Evolutionary conservation across 2,113 vertebrate species (phyloP).

Genomic region (Silurus meridionalis): DNA sequence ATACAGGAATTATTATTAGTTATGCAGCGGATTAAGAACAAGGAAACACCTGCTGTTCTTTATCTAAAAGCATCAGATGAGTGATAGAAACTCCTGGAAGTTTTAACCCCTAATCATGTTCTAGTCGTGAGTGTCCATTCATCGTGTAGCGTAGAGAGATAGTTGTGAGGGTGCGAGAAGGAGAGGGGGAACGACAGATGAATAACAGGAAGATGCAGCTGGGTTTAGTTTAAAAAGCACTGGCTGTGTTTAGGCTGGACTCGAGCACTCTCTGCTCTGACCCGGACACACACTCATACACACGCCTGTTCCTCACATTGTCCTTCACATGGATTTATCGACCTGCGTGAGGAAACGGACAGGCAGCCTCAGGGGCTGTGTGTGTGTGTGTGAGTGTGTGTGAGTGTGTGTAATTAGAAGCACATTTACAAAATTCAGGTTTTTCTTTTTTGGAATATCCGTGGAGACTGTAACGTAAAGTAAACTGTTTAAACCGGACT

Average conservation of each 20-base stretch:
- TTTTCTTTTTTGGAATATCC: conserved; percentile 19
- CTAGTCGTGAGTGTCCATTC: background rate
- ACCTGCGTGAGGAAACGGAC: conserved; percentile 66
- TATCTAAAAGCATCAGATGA: background rate
- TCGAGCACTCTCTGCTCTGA: conserved; percentile 50
- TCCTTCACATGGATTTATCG: conserved; percentile 74
- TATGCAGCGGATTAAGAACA: background rate
- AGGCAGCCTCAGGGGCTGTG: conserved; percentile 37
- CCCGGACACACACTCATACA: conserved; percentile 64
- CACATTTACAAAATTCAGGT: conserved; percentile 14
- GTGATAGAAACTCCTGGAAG: background rate
- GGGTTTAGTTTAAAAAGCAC: conserved; percentile 65
- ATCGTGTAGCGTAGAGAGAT: background rate
- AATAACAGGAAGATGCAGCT: conserved; percentile 80
- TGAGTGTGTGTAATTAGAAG: conserved; percentile 3
- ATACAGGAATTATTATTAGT: background rate
- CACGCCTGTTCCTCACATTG: conserved; percentile 77
- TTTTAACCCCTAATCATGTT: background rate
- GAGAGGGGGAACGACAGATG: conserved; percentile 6
- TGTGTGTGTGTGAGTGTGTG: conserved; percentile 40
- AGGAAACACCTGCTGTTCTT: background rate
- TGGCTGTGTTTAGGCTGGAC: conserved; percentile 70
- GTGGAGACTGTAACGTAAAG: background rate
- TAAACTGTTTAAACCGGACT: background rate
- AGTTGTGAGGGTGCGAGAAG: conserved; percentile 3